These are phyloP conservation scores for Danaus melanippus DNA, from an alignment of 1,140 invertebrate genomes.

Conservation along the genomic window DNA sequence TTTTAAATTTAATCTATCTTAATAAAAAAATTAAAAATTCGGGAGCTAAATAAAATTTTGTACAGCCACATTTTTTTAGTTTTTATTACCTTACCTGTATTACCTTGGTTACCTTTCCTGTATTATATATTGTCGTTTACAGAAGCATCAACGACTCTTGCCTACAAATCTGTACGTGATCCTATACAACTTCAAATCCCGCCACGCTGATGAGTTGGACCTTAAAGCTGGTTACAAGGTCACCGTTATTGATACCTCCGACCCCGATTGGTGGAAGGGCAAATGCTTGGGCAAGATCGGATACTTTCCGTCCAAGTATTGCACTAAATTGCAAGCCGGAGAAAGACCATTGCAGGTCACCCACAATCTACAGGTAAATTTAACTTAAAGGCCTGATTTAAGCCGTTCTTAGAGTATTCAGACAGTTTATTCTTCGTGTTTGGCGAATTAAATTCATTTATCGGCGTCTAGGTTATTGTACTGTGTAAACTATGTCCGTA, in stretches of 20 bases:
- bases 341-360: conserved; percentile 90
- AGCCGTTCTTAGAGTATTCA: no score
- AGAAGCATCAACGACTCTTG: conserved; percentile 88
- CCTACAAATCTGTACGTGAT: conserved; percentile 95
- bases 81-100: conserved; percentile 3
- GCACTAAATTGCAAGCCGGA: conserved; percentile 89
- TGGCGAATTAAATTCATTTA: no score
- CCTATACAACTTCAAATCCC: conserved; percentile 94
- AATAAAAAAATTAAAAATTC: no score
- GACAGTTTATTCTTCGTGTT: no score
- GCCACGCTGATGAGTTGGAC: conserved; percentile 94
- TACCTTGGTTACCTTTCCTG: background rate
- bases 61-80: background rate
- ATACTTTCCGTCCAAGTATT: conserved; percentile 96
- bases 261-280: conserved; percentile 98
- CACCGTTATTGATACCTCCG: conserved; percentile 93
- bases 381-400: background rate
- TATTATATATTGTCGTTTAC: conserved; percentile 29
- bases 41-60: no score
- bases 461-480: no score
- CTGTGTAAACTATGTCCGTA: no score
- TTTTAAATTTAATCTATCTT: no score
- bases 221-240: conserved; percentile 96
- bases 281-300: conserved; percentile 93
- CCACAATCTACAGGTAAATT: conserved; percentile 74